Conservation (phyloP, 1,140 invertebrate species). For the Atta texana region DNA sequence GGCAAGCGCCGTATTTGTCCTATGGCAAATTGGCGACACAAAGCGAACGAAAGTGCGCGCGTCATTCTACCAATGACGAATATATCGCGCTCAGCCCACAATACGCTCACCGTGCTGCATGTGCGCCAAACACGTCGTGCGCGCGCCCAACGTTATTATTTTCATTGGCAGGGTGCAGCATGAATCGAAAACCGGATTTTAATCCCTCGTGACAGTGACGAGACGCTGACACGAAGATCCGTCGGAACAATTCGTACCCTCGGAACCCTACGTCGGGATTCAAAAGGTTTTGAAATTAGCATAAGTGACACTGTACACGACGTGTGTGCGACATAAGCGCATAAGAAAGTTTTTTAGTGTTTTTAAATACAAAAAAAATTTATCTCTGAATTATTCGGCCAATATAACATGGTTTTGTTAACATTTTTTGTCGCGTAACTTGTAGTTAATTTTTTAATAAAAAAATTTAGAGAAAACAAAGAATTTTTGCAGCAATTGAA, state of each 20-base stretch:
- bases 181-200: conserved; percentile 78
- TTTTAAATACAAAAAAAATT: conserved; percentile 29
- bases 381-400: background rate
- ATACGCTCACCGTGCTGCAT: conserved; percentile 26
- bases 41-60: conserved; percentile 20
- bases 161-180: conserved; percentile 67
- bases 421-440: background rate
- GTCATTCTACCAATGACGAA: conserved; percentile 30
- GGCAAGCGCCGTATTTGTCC: conserved; percentile 32
- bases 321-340: conserved; percentile 42
- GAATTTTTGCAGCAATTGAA: background rate
- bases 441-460: background rate
- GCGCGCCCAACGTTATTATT: conserved; percentile 68
- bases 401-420: background rate
- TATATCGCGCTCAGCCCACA: conserved; percentile 27
- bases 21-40: conserved; percentile 42
- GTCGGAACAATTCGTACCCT: conserved; percentile 70
- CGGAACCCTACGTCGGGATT: conserved; percentile 67
- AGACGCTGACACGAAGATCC: conserved; percentile 79
- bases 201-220: conserved; percentile 79
- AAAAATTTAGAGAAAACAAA: background rate
- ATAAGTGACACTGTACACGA: conserved; percentile 70
- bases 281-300: conserved; percentile 75
- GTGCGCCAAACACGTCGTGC: conserved; percentile 19
- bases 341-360: background rate